Conservation (phyloP, 2,113 vertebrate species). For the Oreotrochilus melanogaster region DNA sequence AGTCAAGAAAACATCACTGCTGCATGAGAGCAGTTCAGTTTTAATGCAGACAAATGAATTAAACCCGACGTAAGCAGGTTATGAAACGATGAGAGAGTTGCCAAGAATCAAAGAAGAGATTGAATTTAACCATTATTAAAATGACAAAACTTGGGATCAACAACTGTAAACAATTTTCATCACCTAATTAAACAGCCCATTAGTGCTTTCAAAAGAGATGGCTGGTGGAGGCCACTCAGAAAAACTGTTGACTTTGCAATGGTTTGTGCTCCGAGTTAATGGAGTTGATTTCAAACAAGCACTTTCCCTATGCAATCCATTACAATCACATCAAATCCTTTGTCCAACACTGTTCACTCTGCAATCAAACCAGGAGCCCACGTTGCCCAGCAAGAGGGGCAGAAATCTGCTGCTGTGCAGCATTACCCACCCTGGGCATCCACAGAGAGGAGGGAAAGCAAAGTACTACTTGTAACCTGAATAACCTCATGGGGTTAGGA, state of each 20-base stretch:
- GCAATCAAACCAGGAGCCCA: neutral
- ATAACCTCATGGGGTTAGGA: neutral
- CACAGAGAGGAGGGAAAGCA: neutral
- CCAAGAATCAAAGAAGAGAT: conserved; percentile 61
- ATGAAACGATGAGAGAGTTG: conserved; percentile 54
- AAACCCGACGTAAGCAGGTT: conserved; percentile 62
- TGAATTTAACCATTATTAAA: conserved; percentile 78
- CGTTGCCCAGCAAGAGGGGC: neutral
- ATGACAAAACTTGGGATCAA: conserved; percentile 74
- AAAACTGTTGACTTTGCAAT: conserved; percentile 77
- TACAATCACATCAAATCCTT: conserved; percentile 5
- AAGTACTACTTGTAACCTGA: neutral
- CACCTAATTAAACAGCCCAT: conserved; percentile 79
- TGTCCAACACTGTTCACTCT: neutral
- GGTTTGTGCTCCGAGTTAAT: conserved; percentile 73
- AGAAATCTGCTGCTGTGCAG: neutral
- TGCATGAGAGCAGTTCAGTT: conserved; percentile 9
- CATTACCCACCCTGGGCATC: fast-evolving
- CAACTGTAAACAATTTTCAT: conserved; percentile 78
- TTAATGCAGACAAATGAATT: conserved; percentile 60
- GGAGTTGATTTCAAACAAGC: conserved; percentile 66
- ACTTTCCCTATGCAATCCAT: conserved; percentile 60
- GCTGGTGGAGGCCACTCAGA: conserved; percentile 63
- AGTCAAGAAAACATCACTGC: conserved; percentile 53
- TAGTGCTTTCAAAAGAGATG: conserved; percentile 71